Conservation (phyloP, 2,113 vertebrate species). For the Enhydra lutris region DNA sequence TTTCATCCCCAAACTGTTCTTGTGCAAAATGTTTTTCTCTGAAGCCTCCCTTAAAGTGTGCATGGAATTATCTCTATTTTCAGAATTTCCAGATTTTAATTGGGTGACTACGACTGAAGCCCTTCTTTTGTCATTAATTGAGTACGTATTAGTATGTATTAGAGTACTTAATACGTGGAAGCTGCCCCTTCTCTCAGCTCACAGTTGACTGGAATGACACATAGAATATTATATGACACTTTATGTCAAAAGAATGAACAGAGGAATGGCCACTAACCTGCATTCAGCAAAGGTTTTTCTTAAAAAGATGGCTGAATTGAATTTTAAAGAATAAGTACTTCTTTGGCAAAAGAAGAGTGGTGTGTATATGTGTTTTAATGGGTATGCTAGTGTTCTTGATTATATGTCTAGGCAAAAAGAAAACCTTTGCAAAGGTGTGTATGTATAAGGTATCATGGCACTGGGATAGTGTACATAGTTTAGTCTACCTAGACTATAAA, state of each 20-base stretch:
- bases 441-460: not conserved
- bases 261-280: not conserved
- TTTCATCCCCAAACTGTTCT: not conserved
- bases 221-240: not conserved
- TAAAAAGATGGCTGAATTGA: not conserved
- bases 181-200: not conserved
- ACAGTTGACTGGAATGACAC: not conserved
- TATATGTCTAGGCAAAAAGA: not conserved
- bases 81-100: not conserved
- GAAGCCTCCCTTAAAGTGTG: not conserved
- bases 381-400: not conserved
- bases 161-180: not conserved
- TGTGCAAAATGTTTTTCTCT: not conserved
- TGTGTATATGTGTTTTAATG: not conserved
- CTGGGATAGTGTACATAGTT: not conserved
- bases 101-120: not conserved
- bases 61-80: not conserved
- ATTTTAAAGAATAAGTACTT: not conserved
- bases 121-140: not conserved
- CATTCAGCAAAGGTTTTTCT: not conserved
- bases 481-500: not conserved
- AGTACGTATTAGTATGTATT: no score
- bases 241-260: not conserved
- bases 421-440: not conserved
- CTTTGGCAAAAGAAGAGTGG: not conserved